Evolutionary conservation across 2,888 invertebrate genomes (phyloP).

Genomic region (Actias luna): DNA sequence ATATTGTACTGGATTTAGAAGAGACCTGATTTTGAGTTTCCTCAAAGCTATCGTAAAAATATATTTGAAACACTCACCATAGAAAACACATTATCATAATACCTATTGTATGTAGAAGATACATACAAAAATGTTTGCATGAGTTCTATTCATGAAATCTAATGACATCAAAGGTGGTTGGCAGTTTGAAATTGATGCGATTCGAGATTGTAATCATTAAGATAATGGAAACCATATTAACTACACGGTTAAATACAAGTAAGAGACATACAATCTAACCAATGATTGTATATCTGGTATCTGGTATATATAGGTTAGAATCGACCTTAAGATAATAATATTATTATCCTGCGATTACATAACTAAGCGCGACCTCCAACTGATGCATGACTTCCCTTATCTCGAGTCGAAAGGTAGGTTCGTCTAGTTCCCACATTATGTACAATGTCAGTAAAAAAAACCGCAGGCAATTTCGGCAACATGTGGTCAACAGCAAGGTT

Average conservation of each 20-base stretch:
- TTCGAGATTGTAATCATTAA: background rate
- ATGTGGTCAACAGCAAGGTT: slow-evolving; percentile 77
- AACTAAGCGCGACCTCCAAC: slow-evolving; percentile 44
- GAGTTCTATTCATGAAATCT: too few species aligned
- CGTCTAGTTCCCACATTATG: slow-evolving; percentile 70
- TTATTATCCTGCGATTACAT: slow-evolving; percentile 17
- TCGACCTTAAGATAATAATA: slow-evolving; percentile 6
- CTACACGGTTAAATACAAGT: background rate
- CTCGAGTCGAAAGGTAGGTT: slow-evolving; percentile 46
- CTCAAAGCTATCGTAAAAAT: background rate
- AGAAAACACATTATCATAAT: too few species aligned
- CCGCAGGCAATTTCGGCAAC: slow-evolving; percentile 64
- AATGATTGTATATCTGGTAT: background rate
- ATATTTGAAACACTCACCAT: background rate
- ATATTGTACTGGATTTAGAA: background rate
- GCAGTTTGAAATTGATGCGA: too few species aligned
- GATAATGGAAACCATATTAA: background rate
- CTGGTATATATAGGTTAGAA: background rate
- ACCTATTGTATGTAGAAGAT: too few species aligned
- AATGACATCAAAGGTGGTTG: too few species aligned
- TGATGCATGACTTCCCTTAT: slow-evolving; percentile 61
- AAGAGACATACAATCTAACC: background rate
- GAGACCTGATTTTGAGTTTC: background rate
- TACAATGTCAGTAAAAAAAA: slow-evolving; percentile 69
- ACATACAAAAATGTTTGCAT: too few species aligned